Conservation (phyloP, 2,888 invertebrate genomes). For the Leucoma salicis region DNA sequence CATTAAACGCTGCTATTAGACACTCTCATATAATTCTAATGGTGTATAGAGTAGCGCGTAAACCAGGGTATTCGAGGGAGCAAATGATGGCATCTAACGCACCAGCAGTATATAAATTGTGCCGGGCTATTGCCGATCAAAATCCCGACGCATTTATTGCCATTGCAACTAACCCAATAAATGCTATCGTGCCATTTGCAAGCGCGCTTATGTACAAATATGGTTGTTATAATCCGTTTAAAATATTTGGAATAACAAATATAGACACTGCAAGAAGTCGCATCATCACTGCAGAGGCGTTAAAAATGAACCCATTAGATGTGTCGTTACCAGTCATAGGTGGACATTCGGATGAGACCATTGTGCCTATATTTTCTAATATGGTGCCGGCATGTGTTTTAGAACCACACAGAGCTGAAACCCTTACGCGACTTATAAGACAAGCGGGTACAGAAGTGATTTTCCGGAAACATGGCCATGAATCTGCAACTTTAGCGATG, state of each 20-base stretch:
- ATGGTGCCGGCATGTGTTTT: slow-evolving; percentile 42
- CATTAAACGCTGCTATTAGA: slow-evolving; percentile 41
- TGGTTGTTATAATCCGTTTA: slow-evolving; percentile 53
- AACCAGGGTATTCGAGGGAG: slow-evolving; percentile 39
- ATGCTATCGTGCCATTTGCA: slow-evolving; percentile 58
- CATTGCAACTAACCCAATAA: slow-evolving; percentile 58
- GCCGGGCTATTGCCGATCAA: slow-evolving; percentile 45
- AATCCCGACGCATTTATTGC: slow-evolving; percentile 56
- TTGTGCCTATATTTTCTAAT: slow-evolving; percentile 61
- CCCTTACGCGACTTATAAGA: slow-evolving; percentile 51
- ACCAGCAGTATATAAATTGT: slow-evolving; percentile 45
- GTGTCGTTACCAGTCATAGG: slow-evolving; percentile 58
- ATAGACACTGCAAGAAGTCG: slow-evolving; percentile 52
- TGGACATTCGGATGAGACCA: slow-evolving; percentile 61
- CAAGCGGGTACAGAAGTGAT: slow-evolving; percentile 54
- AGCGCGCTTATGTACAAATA: slow-evolving; percentile 48
- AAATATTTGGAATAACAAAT: slow-evolving; percentile 59
- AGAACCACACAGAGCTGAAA: slow-evolving; percentile 44
- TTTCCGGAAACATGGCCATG: slow-evolving; percentile 46
- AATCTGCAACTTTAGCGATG: slow-evolving; percentile 48
- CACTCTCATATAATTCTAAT: slow-evolving; percentile 50
- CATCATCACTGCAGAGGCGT: slow-evolving; percentile 40
- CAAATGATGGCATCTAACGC: slow-evolving; percentile 57
- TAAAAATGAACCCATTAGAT: slow-evolving; percentile 41
- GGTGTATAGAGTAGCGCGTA: slow-evolving; percentile 45